Evolutionary conservation across 2,888 invertebrate species (phyloP).

Genomic region (Electrophaes corylata): DNA sequence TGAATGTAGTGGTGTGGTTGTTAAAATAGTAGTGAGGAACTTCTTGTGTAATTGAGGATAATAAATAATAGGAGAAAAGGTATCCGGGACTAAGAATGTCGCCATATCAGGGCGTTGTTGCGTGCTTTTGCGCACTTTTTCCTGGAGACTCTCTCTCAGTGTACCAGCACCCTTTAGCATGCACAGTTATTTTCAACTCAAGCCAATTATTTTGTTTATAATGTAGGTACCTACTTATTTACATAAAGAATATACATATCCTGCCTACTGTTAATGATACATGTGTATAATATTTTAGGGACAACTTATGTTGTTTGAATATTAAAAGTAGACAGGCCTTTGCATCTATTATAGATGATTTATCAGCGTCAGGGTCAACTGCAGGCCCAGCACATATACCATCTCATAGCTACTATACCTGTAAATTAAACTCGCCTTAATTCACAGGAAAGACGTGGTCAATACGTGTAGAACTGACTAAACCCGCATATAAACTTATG

Average conservation of each 20-base stretch:
- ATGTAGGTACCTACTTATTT: background rate
- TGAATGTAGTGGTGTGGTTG: too few species aligned
- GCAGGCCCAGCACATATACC: too few species aligned
- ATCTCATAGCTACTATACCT: too few species aligned
- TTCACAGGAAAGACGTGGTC: too few species aligned
- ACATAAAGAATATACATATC: background rate
- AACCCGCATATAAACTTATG: too few species aligned
- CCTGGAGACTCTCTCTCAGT: conserved; percentile 53
- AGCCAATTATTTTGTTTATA: conserved; percentile 27
- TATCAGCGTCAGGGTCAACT: too few species aligned
- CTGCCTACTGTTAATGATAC: background rate
- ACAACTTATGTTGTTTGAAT: background rate
- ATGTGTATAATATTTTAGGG: background rate
- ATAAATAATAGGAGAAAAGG: conserved; percentile 37
- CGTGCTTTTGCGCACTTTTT: conserved; percentile 47
- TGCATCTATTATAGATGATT: too few species aligned
- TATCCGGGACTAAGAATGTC: conserved; percentile 71
- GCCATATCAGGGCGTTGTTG: conserved; percentile 71
- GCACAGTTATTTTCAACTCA: conserved; percentile 45
- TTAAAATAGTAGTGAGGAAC: too few species aligned
- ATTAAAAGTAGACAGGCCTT: too few species aligned
- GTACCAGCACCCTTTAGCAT: conserved; percentile 52
- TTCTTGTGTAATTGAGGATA: too few species aligned
- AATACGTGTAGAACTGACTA: too few species aligned
- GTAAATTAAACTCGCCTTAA: too few species aligned